Evolutionary conservation across 2,888 invertebrate species (phyloP), one percentile per base, ranked within the genome.

Genomic region (Ophraella communa): DNA sequence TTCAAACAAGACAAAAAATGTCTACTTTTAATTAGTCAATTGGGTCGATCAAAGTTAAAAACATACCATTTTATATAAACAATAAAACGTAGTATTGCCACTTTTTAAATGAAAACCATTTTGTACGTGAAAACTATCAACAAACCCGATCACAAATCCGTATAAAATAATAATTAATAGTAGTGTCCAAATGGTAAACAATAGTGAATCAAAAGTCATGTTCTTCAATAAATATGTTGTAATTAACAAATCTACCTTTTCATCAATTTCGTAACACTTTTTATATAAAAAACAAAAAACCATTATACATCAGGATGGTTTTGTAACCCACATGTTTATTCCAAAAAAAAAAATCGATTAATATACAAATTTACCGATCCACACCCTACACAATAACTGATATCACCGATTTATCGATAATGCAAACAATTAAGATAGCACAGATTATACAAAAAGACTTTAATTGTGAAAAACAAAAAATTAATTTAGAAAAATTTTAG

Each of bases 131-230:
- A 67, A 63, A 61, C 55, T 67, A 51, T 71, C 71, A 49, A 68
- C 53, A 23, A 66, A 44, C 24, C 79, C 79, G 39, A 76, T 67
- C 10, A 76, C 64, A 66, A 80, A 79, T 20, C 78, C 79, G 66
- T 76, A 78, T 44, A 79, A 62, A 33, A 77, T 72, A 56, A 76
- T 67, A 5, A 74, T 53, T 42, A 79, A 66, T 35, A 77, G 59
- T 21, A 71, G 54, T 54, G 68, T 69, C 80, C 79, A 80, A 52
- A 73, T 49, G 23, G 67, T 60, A 33, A 71, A 20, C 7, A 74
- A 39, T 20, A 70, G 60, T 57, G 69, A 71, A 52, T 73, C 68
- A 1, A 69, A 44, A 17, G 44, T 52, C 60, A 60, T 59, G 24
- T 42, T 56, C n/a, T 57, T 45, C 17, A 8, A 58, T 33, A 18